These are phyloP conservation scores for Aleiodes leptofemur DNA, from an alignment of 2,888 invertebrate species.

Conservation along the genomic window DNA sequence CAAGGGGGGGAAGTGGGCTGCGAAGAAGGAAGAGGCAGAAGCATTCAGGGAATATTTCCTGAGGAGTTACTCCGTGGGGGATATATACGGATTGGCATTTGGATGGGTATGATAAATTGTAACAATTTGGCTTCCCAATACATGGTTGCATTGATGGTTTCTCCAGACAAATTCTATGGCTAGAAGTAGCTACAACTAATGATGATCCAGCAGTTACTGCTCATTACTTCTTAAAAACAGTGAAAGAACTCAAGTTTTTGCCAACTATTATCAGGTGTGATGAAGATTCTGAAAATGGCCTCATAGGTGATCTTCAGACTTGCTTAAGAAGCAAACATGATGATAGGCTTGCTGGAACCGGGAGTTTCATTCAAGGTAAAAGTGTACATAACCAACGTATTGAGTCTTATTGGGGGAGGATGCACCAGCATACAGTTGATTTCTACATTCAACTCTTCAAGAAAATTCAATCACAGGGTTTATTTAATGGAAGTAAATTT, in stretches of 20 bases:
- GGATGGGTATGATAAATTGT: constrained; percentile 50
- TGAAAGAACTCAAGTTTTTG: constrained; percentile 40
- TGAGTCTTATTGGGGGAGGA: constrained; percentile 44
- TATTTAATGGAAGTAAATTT: constrained; percentile 38
- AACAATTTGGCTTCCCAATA: constrained; percentile 47
- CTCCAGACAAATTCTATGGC: constrained; percentile 43
- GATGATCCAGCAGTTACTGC: too few relatives aligned
- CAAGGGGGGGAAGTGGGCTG: too few relatives aligned
- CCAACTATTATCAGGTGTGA: constrained; percentile 41
- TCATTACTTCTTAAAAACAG: constrained; percentile 45
- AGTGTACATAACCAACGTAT: constrained; percentile 48
- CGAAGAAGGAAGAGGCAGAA: too few relatives aligned
- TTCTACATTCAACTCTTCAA: constrained; percentile 50
- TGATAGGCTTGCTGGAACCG: constrained; percentile 40
- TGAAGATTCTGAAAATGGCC: constrained; percentile 33
- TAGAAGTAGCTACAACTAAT: constrained; percentile 38
- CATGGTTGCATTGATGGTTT: constrained; percentile 50
- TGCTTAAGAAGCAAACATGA: constrained; percentile 26
- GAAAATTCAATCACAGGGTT: constrained; percentile 28
- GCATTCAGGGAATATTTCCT: too few relatives aligned
- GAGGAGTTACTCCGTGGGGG: too few relatives aligned
- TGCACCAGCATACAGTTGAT: constrained; percentile 40
- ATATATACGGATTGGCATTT: too few relatives aligned
- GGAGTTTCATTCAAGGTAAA: constrained; percentile 46
- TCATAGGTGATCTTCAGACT: constrained; percentile 39